phyloP scores from a whole-genome alignment of 2,888 invertebrate genomes.

The Acronicta leporina region DNA sequence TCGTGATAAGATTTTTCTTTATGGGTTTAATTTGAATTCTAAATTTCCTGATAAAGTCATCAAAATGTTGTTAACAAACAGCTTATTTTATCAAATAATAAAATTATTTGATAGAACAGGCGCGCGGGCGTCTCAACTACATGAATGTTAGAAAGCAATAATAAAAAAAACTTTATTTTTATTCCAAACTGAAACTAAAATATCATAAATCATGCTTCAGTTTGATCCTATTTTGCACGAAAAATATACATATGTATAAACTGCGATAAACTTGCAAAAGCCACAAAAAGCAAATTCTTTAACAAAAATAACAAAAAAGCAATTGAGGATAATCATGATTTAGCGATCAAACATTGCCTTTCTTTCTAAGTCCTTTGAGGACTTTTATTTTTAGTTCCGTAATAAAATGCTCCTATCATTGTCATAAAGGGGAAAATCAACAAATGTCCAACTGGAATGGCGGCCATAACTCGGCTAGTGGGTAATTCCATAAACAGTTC shows the following conservation, averaged over 20 bases:
- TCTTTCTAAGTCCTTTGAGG: slow-evolving; percentile 27
- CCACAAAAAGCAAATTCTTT: too few species aligned
- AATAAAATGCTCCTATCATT: slow-evolving; percentile 47
- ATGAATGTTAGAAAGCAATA: too few species aligned
- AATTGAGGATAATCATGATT: slow-evolving; percentile 31
- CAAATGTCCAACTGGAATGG: slow-evolving; percentile 48
- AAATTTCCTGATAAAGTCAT: neutral
- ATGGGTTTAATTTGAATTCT: slow-evolving; percentile 5
- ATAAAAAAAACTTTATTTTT: too few species aligned
- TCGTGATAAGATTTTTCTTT: slow-evolving; percentile 24
- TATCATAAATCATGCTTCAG: too few species aligned
- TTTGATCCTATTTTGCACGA: too few species aligned
- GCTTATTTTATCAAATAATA: too few species aligned
- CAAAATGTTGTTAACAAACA: too few species aligned
- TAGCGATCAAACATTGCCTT: slow-evolving; percentile 34
- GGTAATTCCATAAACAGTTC: slow-evolving; percentile 44
- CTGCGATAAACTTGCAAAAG: too few species aligned
- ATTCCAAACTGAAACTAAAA: too few species aligned
- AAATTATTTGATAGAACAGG: too few species aligned
- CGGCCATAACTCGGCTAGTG: slow-evolving; percentile 28
- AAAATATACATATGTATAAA: too few species aligned
- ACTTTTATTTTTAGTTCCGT: slow-evolving; percentile 46
- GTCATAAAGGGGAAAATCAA: slow-evolving; percentile 53
- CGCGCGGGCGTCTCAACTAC: too few species aligned
- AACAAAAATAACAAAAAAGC: slow-evolving; percentile 10